Percentiles rank a stretch among this genome's conserved stretches.
These are phyloP conservation scores for Hypanus sabinus DNA, from an alignment of 2,113 vertebrate species.

Conservation along the genomic window DNA sequence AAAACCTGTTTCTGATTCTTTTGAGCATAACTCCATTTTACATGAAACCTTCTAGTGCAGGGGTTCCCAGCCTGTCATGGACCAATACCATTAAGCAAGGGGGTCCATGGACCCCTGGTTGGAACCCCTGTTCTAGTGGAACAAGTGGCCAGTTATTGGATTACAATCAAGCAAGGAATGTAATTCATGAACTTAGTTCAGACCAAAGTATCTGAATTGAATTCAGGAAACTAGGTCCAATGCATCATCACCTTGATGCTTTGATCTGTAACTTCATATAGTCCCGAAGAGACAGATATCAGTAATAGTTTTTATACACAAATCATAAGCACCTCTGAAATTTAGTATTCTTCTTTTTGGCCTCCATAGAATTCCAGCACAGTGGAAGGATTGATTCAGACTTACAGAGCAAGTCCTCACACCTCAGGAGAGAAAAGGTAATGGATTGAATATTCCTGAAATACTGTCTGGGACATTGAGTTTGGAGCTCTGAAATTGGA, in stretches of 20 bases:
- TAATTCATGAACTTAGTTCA: neutral
- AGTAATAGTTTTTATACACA: no score
- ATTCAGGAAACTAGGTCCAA: neutral
- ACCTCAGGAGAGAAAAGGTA: neutral
- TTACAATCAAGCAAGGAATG: neutral
- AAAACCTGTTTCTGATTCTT: no score
- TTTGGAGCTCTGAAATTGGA: no score
- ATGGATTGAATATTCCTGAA: no score
- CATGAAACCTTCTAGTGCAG: neutral
- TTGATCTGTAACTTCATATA: neutral
- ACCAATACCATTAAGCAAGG: no score
- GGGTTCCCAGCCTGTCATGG: no score
- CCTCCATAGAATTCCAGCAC: neutral
- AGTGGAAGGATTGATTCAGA: neutral
- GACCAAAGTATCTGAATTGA: neutral
- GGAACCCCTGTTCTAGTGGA: neutral
- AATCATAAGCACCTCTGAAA: neutral
- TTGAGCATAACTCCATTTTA: neutral
- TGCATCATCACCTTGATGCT: neutral
- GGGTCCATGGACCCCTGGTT: no score
- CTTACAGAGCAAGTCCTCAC: neutral
- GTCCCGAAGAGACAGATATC: neutral
- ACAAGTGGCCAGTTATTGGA: neutral
- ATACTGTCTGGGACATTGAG: no score
- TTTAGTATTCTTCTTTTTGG: neutral